Base-by-base conservation (phyloP, 2,113 vertebrate species). In the Ammospiza nelsoni region DNA sequence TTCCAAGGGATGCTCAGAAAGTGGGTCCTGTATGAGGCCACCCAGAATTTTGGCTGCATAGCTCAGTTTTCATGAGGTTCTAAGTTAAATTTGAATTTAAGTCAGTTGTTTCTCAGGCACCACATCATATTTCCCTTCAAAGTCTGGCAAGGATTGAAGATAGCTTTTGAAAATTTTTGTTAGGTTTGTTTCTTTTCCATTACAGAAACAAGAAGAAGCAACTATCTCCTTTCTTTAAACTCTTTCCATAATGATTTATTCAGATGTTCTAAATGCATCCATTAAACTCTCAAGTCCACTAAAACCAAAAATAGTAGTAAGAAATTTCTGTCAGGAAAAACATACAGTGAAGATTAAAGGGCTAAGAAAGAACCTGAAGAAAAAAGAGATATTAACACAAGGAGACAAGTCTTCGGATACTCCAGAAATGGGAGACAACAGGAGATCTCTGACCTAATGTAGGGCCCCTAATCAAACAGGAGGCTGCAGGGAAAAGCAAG, bases 271-370 rank as follows among this genome's bases (percentile, higher is more conserved):
- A 84, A 87, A 31, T 63, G 39, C 19, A 28, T 67, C 43, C 23
- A 51, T 84, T 95, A 77, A 94, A 92, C 25, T 73, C 84, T 84
- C 15, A 76, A 95, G 49, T 48, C 61, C 76, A 84, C 58, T 35
- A 72, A 87, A 84, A 44, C 18, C 22, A 69, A 65, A 89, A 92
- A 44, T 44, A 83, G 83, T 63, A 72, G 37, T 92, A 82, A 80
- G 52, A 79, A 57, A 46, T 65, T 62, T 72, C 62, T 51, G 33
- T 48, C 55, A 89, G 67, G 33, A 89, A 76, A 97, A 87, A 84
- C 0, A 1, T 52, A 37, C n/a, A 41, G 39, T 20, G 15, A 48
- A 82, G 71, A 80, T 89, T 90, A 87, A 89, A 63, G 65, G 20
- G 31, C 66, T 92, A 41, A 92, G 78, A 77, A 91, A 25, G 57